Evolutionary conservation across 2,797 vertebrate species (phyloP).

Genomic region (Hapalemur alaotrensis): DNA sequence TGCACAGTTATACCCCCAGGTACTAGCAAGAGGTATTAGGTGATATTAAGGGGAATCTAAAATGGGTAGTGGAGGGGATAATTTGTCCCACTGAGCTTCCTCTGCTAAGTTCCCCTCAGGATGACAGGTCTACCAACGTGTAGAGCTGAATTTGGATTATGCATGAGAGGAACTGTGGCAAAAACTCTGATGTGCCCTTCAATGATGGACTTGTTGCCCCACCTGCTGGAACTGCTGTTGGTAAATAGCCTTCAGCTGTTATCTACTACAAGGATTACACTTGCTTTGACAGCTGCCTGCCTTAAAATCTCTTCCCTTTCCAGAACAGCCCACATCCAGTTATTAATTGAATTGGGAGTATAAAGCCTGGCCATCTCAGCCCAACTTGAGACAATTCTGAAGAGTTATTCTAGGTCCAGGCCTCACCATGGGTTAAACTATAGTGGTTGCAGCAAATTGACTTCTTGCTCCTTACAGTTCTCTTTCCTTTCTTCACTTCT

Average conservation of each 20-base stretch:
- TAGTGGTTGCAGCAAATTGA: too few relatives aligned
- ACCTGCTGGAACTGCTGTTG: background rate
- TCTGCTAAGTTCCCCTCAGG: background rate
- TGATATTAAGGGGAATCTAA: background rate
- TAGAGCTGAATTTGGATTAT: background rate
- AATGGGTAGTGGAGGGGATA: background rate
- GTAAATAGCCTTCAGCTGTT: background rate
- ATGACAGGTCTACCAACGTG: background rate
- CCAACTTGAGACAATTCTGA: background rate
- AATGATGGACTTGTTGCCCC: background rate
- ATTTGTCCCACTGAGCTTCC: background rate
- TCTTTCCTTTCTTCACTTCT: background rate
- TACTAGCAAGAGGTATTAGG: background rate
- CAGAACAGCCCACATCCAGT: background rate
- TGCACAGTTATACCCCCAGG: too few relatives aligned
- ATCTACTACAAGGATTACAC: background rate
- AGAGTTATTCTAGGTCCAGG: background rate
- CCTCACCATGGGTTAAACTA: background rate
- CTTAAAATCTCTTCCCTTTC: background rate
- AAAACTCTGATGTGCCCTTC: background rate
- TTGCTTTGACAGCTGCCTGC: background rate
- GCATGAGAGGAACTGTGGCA: background rate
- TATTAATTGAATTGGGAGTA: background rate
- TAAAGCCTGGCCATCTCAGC: background rate
- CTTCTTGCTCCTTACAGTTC: background rate